phyloP scores from a whole-genome alignment of 2,113 vertebrate species.

The Pachyramphus minor region DNA sequence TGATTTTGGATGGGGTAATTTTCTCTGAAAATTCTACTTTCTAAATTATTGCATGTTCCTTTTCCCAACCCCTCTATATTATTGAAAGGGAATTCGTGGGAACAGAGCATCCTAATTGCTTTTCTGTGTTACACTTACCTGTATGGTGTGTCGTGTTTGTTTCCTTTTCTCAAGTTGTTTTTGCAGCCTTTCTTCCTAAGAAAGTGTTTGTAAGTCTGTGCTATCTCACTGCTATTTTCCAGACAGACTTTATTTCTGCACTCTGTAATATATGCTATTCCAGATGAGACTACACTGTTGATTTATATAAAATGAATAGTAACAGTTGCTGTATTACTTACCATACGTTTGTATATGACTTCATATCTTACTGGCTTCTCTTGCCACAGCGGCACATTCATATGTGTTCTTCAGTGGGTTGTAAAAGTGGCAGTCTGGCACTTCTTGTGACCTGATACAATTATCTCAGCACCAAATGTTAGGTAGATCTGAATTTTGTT shows the following conservation, averaged over 20 bases:
- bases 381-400: neutral
- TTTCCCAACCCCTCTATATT: neutral
- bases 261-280: neutral
- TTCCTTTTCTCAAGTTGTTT: neutral
- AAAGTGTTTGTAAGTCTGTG: neutral
- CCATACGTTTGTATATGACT: neutral
- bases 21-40: neutral
- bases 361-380: neutral
- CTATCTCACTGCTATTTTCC: neutral
- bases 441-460: neutral
- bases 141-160: neutral
- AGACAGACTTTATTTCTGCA: neutral
- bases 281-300: neutral
- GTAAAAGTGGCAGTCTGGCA: neutral
- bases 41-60: neutral
- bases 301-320: neutral
- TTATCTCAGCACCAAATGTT: neutral
- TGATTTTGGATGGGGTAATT: neutral
- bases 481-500: neutral
- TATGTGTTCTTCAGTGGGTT: neutral
- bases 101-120: neutral
- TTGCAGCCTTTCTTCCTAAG: neutral
- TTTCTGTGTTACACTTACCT: neutral
- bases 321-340: neutral
- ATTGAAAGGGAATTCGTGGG: neutral